Evolutionary conservation across 2,888 invertebrate genomes (phyloP).

Genomic region (Heliconius sara): DNA sequence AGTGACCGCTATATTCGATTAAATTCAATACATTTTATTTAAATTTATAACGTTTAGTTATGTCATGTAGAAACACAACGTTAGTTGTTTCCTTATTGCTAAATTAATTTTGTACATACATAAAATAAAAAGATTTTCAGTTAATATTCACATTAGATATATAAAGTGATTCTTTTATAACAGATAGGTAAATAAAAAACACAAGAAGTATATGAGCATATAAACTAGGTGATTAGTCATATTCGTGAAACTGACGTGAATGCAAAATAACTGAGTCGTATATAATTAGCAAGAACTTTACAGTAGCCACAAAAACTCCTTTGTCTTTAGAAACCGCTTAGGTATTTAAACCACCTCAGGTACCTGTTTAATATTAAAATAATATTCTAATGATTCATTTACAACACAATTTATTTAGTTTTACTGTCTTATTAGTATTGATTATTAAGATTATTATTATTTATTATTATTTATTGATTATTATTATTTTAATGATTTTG

Average conservation of each 20-base stretch:
- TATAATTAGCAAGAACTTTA: slow-evolving; percentile 20
- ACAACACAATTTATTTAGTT: not conserved
- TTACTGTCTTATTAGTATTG: too few relatives aligned
- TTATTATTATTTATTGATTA: too few relatives aligned
- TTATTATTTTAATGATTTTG: too few relatives aligned
- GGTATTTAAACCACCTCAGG: not conserved
- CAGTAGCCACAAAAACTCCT: slow-evolving; percentile 28
- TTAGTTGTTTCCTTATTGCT: not conserved
- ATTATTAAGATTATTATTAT: too few relatives aligned
- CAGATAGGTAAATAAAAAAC: not conserved
- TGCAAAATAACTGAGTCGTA: slow-evolving; percentile 17
- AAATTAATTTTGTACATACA: too few relatives aligned
- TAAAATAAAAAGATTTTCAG: too few relatives aligned
- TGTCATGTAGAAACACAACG: too few relatives aligned
- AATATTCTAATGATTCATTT: not conserved
- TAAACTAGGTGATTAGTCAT: slow-evolving; percentile 3
- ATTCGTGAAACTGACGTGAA: not conserved
- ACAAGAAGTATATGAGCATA: not conserved
- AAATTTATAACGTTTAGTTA: not conserved
- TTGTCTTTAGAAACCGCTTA: slow-evolving; percentile 9
- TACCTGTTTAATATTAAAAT: not conserved
- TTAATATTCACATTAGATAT: too few relatives aligned
- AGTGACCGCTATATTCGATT: too few relatives aligned
- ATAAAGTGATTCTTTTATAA: too few relatives aligned
- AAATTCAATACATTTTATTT: not conserved